phyloP scores from a whole-genome alignment of 2,797 vertebrate genomes.

The Falco peregrinus region DNA sequence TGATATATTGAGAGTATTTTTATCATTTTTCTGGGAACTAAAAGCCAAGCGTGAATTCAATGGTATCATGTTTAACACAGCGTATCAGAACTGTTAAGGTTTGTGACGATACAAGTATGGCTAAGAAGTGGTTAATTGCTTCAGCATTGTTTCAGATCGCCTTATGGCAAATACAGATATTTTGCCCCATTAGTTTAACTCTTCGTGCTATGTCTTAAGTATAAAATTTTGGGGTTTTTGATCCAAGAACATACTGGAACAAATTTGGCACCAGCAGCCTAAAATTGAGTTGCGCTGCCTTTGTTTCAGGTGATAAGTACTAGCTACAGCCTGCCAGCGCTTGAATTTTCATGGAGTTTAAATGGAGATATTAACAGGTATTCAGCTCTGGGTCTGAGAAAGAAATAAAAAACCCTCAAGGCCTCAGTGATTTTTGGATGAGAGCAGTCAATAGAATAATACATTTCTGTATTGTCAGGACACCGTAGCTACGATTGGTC shows the following conservation, averaged over 20 bases:
- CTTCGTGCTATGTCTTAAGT: neutral
- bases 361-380: slow-evolving; percentile 54
- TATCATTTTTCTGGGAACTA: neutral
- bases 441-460: slow-evolving; percentile 34
- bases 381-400: neutral
- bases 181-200: neutral
- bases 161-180: neutral
- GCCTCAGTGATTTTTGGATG: slow-evolving; percentile 45
- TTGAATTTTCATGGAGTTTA: slow-evolving; percentile 47
- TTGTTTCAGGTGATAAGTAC: slow-evolving; percentile 14
- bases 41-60: neutral
- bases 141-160: neutral
- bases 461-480: slow-evolving; percentile 7
- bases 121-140: slow-evolving; percentile 5
- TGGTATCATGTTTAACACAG: neutral
- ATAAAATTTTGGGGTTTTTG: neutral
- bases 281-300: neutral
- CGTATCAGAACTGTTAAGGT: neutral
- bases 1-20: neutral
- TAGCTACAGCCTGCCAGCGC: neutral
- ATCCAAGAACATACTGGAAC: neutral
- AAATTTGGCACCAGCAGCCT: neutral
- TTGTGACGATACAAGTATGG: neutral
- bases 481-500: neutral
- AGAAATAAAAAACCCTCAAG: slow-evolving; percentile 23